Evolutionary conservation across 1,140 invertebrate genomes (phyloP), one percentile per base, ranked within the genome.

Genomic region (Tetraneura akinire): DNA sequence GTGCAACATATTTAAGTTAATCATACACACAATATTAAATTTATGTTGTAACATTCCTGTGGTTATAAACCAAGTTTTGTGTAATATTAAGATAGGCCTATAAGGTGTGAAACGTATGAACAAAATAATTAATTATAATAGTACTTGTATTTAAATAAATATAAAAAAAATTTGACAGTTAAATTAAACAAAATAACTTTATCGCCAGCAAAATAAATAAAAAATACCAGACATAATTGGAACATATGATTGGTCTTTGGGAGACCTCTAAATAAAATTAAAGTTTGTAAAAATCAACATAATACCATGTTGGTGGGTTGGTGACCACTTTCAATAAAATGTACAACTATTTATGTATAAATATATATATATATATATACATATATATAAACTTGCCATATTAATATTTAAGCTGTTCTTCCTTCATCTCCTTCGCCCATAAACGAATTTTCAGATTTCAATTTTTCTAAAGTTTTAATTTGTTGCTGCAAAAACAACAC

Each of bases 371-470:
- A n/a, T n/a, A n/a, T n/a, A n/a, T n/a, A n/a, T n/a, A n/a, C n/a
- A n/a, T n/a, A 60, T 37, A 78, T 62, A 76, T 62, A 78, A 37
- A 78, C 74, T 78, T 78, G 74, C 74, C 74, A 78, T 78, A 60
- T 21, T 60, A n/a, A 62, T 60, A 45, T 45, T 78, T 45, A 78
- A 62, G 21, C 47, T 26, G 42, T 78, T 55, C 74, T 23, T 78
- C 55, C 74, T 60, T 78, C 74, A 45, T 60, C 80, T 74, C 92
- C 91, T 83, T 93, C 92, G 85, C 91, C 92, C 92, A 94, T 93
- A 85, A 94, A 95, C 84, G 93, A 93, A 90, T 95, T 94, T 90
- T 94, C 93, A 87, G 92, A 93, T 90, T 95, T 96, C 87, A 94
- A 89, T 88, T 94, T 92, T 90, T 96, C 93, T 87, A 96, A 87